Conservation (phyloP, 2,113 vertebrate genomes). For the Hemibagrus wyckioides region DNA sequence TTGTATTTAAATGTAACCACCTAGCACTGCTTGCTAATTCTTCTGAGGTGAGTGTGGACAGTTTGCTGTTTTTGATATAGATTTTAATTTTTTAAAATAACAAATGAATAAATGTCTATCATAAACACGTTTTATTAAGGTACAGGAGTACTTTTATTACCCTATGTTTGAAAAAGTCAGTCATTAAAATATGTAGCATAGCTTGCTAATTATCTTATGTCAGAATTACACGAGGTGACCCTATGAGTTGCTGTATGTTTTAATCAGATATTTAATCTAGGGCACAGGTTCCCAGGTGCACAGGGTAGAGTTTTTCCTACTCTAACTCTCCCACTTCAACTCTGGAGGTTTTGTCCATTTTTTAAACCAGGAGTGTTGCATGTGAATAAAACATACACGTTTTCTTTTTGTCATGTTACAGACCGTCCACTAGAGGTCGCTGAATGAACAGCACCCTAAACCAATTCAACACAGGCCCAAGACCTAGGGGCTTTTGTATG, state of each 20-base stretch:
- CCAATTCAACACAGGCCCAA: not conserved
- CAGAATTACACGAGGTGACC: not conserved
- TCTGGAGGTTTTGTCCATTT: not conserved
- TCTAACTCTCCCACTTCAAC: not conserved
- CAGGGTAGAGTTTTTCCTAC: not conserved
- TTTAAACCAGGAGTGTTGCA: not conserved
- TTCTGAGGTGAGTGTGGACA: not conserved
- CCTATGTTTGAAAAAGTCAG: not conserved
- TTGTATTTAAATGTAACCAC: not conserved
- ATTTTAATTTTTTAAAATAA: not conserved
- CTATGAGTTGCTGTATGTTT: not conserved
- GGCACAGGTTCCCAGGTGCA: not conserved
- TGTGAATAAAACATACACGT: not conserved
- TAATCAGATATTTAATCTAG: not conserved
- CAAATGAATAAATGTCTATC: not conserved
- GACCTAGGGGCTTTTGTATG: not conserved
- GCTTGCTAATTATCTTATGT: not conserved
- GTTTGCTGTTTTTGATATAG: not conserved
- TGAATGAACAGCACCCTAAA: not conserved
- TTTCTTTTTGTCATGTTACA: not conserved
- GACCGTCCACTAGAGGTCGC: conserved; percentile 10
- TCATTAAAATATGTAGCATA: not conserved
- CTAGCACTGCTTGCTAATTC: not conserved
- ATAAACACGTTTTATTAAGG: not conserved
- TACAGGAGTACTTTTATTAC: not conserved